phyloP scores from a whole-genome alignment of 2,888 invertebrate species.

The Hetaerina titia region DNA sequence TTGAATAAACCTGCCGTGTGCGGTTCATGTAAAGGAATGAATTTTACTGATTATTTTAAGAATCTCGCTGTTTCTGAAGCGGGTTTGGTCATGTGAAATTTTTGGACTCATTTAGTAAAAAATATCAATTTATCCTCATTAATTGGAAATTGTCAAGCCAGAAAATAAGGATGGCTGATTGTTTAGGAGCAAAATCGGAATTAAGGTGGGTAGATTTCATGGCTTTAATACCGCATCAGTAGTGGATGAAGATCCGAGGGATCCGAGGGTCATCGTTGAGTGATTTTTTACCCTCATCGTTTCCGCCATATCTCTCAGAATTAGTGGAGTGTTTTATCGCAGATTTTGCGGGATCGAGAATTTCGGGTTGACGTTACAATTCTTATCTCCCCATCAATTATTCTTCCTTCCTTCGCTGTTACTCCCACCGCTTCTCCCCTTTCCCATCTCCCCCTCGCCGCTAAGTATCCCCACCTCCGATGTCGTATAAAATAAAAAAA shows the following conservation, averaged over 20 bases:
- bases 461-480: constrained; percentile 37
- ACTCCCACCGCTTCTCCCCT: background rate
- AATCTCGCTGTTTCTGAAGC: too few species aligned
- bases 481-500: constrained; percentile 55
- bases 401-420: background rate
- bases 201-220: background rate
- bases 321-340: background rate
- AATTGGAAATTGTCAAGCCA: too few species aligned
- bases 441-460: background rate
- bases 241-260: background rate
- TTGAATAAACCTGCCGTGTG: too few species aligned
- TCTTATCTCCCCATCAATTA: background rate
- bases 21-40: too few species aligned
- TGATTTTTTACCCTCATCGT: background rate
- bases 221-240: background rate
- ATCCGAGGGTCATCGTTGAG: background rate
- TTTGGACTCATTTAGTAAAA: too few species aligned
- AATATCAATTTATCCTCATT: too few species aligned
- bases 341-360: background rate
- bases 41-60: too few species aligned
- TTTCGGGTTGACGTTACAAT: background rate
- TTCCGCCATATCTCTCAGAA: background rate
- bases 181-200: background rate
- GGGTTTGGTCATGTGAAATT: too few species aligned
- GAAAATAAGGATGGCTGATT: too few species aligned